A percentile compares a stretch with the other conserved stretches of the same genome.
Conservation (phyloP, 2,113 vertebrate species). For the Nothoprocta perdicaria region DNA sequence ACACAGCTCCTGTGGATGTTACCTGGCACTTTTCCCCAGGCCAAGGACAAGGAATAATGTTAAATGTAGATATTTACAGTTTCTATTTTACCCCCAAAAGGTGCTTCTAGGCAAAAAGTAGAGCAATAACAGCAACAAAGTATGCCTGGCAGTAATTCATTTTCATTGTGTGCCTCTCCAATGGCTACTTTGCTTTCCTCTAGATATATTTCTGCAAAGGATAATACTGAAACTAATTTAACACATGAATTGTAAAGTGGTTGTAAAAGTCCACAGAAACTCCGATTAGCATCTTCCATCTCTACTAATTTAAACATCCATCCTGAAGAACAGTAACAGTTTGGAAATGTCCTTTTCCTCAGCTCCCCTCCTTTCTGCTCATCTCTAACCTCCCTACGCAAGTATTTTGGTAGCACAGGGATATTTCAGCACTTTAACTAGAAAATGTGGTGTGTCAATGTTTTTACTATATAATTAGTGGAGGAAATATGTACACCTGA, state of each 20-base stretch:
- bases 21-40: neutral
- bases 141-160: neutral
- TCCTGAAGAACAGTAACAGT: neutral
- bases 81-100: neutral
- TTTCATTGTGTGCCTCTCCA: neutral
- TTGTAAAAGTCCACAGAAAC: neutral
- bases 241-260: neutral
- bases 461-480: neutral
- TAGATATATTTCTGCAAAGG: neutral
- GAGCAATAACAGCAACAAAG: neutral
- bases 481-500: neutral
- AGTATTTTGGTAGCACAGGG: neutral
- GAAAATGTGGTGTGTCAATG: neutral
- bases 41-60: neutral
- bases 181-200: neutral
- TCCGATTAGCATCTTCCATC: neutral
- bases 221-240: neutral
- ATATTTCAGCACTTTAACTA: neutral
- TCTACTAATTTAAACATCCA: neutral
- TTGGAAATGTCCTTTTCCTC: neutral
- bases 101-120: neutral
- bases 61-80: neutral
- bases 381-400: neutral
- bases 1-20: fast-evolving
- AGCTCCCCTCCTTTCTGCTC: neutral